These are phyloP conservation scores for Isurus oxyrinchus DNA, from an alignment of 2,113 vertebrate species.

Conservation along the genomic window DNA sequence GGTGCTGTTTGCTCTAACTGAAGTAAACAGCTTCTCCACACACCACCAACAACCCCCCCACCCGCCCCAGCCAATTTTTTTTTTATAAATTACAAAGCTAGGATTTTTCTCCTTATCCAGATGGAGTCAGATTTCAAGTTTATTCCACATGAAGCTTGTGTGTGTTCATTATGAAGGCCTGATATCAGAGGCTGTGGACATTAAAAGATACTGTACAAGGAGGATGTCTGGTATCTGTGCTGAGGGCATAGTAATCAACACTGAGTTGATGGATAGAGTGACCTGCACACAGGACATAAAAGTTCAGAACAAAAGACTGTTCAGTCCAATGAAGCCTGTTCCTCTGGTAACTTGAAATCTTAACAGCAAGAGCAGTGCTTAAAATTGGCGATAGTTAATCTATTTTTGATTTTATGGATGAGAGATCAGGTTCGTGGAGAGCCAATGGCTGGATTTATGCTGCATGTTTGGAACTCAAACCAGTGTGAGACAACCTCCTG, in stretches of 20 bases:
- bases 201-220: background rate
- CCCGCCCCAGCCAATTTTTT: background rate
- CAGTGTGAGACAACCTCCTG: background rate
- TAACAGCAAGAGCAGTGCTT: background rate
- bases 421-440: background rate
- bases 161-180: background rate
- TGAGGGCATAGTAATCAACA: background rate
- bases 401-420: background rate
- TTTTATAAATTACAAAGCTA: background rate
- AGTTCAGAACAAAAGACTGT: background rate
- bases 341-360: background rate
- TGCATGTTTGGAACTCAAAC: background rate
- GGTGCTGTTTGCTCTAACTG: background rate
- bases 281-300: background rate
- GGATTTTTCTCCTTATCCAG: background rate
- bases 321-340: too few relatives aligned
- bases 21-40: background rate
- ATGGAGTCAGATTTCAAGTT: background rate
- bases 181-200: background rate
- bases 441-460: background rate
- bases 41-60: too few relatives aligned
- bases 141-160: background rate
- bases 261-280: background rate
- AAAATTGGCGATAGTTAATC: background rate
- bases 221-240: background rate